Evolutionary conservation across 2,888 invertebrate species (phyloP), one percentile per base, ranked within the genome.

Genomic region (Oasisia sp.): DNA sequence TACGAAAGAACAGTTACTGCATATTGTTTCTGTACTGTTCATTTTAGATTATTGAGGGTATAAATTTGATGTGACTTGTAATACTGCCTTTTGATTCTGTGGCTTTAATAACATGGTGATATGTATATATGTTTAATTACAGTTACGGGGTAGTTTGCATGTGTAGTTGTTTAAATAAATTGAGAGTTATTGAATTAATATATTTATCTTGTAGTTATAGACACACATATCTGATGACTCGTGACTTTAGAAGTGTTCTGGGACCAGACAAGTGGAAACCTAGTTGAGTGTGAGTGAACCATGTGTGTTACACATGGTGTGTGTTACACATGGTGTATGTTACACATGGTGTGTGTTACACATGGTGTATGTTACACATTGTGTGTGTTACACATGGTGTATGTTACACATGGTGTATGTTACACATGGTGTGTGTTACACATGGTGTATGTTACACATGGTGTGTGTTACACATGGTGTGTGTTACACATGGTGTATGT

Each of bases 11-110:
- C 74, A 74, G 74, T n/a, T 19, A 74, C 74, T 74, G 27, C 74
- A 74, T 74, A 74, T 74, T 74, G 74, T 74, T 74, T 74, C 27
- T 74, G 74, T 74, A 74, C 27, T 74, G 74, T 74, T 74, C n/a
- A 74, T 74, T 14, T 74, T 27, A 74, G n/a, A 74, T 74, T 74
- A 74, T 74, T 74, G 74, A 74, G 4, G n/a, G 74, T 74, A 74
- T 74, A 27, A 74, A 74, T 14, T 74, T 74, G 0, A 74, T 74
- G 74, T 74, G 74, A 74, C 27, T 74, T 74, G 19, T 74, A 56
- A 56, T 56, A n/a, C 74, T 74, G 74, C 74, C 74, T 74, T 74
- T 27, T 74, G 74, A 27, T 74, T 74, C 27, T n/a, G 27, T 74
- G 27, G 74, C 74, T 74, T 14, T 74, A 74, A 27, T 74, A 74